Evolutionary conservation across 2,888 invertebrate genomes (phyloP), one percentile per base, ranked within the genome.

Genomic region (Diaprepes abbreviatus): DNA sequence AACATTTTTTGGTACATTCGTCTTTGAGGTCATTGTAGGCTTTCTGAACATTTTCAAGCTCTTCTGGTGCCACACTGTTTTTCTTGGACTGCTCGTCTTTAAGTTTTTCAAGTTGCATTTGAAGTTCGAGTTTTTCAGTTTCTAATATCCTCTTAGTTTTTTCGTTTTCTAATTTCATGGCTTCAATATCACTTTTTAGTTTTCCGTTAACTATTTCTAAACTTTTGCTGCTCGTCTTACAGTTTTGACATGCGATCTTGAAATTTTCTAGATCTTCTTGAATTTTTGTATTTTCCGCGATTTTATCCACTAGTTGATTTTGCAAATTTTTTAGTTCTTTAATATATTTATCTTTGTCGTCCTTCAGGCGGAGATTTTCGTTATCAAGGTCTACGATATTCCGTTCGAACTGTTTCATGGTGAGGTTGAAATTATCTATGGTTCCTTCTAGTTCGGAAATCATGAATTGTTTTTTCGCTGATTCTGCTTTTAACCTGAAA

Each of bases 361-460:
- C 19, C 36, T 62, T 58, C 2, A 73, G 36, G 17, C 21, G 24
- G 35, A 43, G 14, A 40, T 73, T 73, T 48, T 71, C 68, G 40
- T 12, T 16, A 2, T 35, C 54, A 5, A 73, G 14, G 17, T 64
- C 36, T 17, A 68, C 54, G 0, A 65, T 33, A 7, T 64, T 65
- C 57, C 55, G 9, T 16, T 73, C 72, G 28, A 70, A 72, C 16
- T 66, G 38, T 21, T 58, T 36, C 58, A 73, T 54, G 6, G 52
- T 63, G 16, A 58, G 10, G 16, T 67, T 70, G 24, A 69, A 67
- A 5, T 12, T 50, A 35, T 72, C 70, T 24, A 73, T 14, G 17
- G 59, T 60, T 33, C 57, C 36, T 59, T 73, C 68, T 3, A 73
- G 48, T 50, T 73, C 64, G 3, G 9, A n/a, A 14, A 73, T 73